Evolutionary conservation across 2,113 vertebrate species (phyloP).

Genomic region (Thryonomys swinderianus): DNA sequence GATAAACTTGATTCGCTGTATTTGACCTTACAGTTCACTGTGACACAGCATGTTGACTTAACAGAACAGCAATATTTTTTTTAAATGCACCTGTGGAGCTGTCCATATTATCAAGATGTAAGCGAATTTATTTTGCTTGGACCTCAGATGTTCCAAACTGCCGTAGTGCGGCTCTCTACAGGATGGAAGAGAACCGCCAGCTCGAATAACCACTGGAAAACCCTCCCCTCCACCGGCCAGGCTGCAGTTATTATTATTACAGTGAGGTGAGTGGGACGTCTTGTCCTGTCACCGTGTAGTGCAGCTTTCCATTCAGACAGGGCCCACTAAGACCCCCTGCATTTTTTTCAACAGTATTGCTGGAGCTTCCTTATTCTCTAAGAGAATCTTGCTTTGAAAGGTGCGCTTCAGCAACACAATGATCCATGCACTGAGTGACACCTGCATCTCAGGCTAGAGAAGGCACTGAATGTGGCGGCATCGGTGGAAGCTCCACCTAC

Average conservation of each 20-base stretch:
- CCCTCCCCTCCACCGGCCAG: not conserved
- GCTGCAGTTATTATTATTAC: too few relatives aligned
- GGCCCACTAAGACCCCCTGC: not conserved
- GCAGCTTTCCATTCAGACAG: not conserved
- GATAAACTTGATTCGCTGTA: not conserved
- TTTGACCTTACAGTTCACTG: not conserved
- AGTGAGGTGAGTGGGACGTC: not conserved
- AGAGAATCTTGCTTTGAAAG: not conserved
- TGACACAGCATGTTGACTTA: not conserved
- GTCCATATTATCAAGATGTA: not conserved
- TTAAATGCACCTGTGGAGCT: not conserved
- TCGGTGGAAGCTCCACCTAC: not conserved
- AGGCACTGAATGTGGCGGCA: not conserved
- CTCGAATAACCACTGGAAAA: not conserved
- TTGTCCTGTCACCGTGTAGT: not conserved
- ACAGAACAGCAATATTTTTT: constrained; percentile 1
- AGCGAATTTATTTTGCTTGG: not conserved
- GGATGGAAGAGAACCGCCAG: not conserved
- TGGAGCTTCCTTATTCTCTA: not conserved
- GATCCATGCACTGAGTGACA: not conserved
- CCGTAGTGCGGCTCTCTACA: not conserved
- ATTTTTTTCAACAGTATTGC: not conserved
- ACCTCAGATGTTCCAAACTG: not conserved
- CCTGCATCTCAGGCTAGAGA: not conserved
- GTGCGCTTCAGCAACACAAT: not conserved